Conservation (phyloP, 53 echinoderm and acorn worm species). For the Echinarachnius parma region DNA sequence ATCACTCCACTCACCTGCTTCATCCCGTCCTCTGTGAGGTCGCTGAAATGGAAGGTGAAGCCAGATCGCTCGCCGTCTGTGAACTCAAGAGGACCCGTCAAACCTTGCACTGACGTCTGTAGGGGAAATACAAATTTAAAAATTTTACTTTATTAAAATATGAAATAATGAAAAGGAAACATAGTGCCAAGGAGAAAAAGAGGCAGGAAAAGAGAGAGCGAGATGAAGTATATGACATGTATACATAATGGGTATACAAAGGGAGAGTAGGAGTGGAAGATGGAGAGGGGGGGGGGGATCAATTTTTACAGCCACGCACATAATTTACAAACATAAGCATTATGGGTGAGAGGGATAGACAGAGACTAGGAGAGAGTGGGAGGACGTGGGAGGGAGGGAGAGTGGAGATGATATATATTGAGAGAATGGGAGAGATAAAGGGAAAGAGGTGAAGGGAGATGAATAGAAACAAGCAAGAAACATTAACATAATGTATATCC, state of each 20-base stretch:
- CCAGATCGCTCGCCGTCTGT: conserved; percentile 59
- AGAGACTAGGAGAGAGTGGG: neutral
- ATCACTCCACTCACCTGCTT: conserved; percentile 56
- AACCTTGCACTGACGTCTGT: conserved; percentile 27
- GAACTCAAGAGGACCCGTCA: conserved; percentile 70
- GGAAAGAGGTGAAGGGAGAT: neutral
- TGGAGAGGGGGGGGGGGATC: too few species aligned
- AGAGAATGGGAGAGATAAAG: neutral
- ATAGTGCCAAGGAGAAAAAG: neutral
- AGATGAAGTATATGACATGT: too few species aligned
- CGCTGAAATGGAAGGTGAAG: conserved; percentile 52
- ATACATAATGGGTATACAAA: too few species aligned
- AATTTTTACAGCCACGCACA: too few species aligned
- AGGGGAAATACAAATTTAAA: neutral
- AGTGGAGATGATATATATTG: neutral
- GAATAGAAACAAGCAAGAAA: too few species aligned
- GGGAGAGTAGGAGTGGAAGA: too few species aligned
- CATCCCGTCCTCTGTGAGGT: conserved; percentile 48
- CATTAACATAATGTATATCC: too few species aligned
- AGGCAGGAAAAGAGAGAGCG: neutral
- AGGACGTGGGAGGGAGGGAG: neutral
- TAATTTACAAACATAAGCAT: too few species aligned
- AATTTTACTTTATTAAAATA: too few species aligned
- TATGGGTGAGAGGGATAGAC: too few species aligned
- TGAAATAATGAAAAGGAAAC: too few species aligned